Conservation (phyloP, 2,113 vertebrate genomes). For the Cephalopterus ornatus region DNA sequence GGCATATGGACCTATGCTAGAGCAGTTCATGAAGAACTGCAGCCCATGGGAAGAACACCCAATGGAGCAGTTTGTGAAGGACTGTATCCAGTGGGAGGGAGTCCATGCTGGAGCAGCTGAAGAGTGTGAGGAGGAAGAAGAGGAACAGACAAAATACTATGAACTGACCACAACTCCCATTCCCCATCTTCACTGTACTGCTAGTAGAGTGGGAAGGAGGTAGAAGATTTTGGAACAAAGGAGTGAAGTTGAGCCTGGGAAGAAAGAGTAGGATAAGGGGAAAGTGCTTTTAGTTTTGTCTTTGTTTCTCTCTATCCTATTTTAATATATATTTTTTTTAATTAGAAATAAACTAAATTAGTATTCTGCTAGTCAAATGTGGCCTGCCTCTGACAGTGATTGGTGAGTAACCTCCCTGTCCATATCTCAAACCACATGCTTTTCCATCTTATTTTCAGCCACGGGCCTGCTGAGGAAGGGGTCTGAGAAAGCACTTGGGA, state of each 20-base stretch:
- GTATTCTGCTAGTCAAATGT: not conserved
- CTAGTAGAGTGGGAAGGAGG: not conserved
- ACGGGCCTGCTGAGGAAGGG: not conserved
- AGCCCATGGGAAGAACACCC: not conserved
- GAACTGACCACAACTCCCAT: not conserved
- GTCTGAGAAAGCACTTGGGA: not conserved
- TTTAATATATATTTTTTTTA: not conserved
- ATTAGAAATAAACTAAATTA: not conserved
- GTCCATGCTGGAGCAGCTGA: not conserved
- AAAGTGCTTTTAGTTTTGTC: not conserved
- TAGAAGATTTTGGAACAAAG: not conserved
- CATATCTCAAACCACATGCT: not conserved
- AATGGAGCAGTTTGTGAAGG: not conserved
- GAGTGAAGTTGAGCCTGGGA: not conserved
- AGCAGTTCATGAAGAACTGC: not conserved
- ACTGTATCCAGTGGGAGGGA: not conserved
- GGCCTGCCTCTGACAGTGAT: not conserved
- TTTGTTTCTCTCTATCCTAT: not conserved
- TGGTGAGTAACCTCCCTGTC: not conserved
- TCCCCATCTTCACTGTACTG: not conserved
- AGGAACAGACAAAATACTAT: not conserved
- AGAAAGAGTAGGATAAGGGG: not conserved
- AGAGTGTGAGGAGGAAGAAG: not conserved
- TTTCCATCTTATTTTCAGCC: not conserved
- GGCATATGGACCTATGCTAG: rapidly evolving